Conservation (phyloP, 2,888 invertebrate genomes). For the Pantelozetes paolii region DNA sequence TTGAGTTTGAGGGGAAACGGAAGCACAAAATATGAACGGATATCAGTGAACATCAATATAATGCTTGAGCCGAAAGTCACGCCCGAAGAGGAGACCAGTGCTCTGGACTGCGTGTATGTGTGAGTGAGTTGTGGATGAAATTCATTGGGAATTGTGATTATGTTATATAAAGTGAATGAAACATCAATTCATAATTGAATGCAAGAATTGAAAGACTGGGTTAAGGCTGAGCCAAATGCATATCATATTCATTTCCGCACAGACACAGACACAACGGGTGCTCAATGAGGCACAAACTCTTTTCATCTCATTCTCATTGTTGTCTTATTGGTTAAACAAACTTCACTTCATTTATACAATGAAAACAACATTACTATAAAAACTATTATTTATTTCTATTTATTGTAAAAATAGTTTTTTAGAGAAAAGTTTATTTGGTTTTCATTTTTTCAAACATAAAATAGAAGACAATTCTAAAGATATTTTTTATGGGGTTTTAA, state of each 20-base stretch:
- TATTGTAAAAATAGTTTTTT: not conserved
- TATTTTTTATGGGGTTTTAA: too few relatives aligned
- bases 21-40: constrained; percentile 1
- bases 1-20: not conserved
- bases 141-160: not conserved
- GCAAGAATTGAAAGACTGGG: not conserved
- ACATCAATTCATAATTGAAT: not conserved
- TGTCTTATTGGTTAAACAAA: constrained; percentile 8
- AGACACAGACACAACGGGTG: constrained; percentile 7
- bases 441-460: not conserved
- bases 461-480: too few relatives aligned
- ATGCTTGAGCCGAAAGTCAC: not conserved
- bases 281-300: constrained; percentile 14
- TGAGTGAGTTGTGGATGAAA: not conserved
- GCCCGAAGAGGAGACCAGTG: not conserved
- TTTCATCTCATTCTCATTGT: constrained; percentile 6
- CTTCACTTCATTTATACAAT: constrained; percentile 6
- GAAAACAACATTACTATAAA: not conserved
- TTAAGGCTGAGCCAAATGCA: constrained; percentile 3
- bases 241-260: constrained; percentile 14
- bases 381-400: not conserved
- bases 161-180: constrained; percentile 4
- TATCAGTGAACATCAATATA: constrained; percentile 4
- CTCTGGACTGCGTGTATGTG: not conserved
- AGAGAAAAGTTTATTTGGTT: not conserved